Conservation (phyloP, 2,888 invertebrate genomes). For the Drosophila meridionalis region DNA sequence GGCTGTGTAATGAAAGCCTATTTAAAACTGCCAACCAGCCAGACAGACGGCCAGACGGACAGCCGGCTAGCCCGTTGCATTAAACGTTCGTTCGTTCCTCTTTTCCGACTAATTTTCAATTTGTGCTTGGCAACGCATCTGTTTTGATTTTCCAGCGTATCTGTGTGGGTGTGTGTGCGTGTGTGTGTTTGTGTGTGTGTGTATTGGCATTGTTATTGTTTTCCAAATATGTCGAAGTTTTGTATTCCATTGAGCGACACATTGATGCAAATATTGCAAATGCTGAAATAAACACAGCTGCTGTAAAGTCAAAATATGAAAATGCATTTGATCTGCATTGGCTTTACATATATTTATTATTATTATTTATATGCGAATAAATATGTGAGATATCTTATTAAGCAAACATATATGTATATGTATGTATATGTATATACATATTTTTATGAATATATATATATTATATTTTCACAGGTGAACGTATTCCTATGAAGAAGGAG, state of each 20-base stretch:
- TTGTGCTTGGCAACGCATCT: constrained; percentile 36
- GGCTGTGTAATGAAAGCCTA: constrained; percentile 60
- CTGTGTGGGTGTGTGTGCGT: constrained; percentile 1
- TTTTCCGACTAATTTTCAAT: constrained; percentile 55
- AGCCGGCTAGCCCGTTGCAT: constrained; percentile 38
- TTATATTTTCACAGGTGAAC: background rate
- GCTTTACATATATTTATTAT: constrained; percentile 8
- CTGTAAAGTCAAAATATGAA: constrained; percentile 24
- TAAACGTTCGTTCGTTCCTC: constrained; percentile 17
- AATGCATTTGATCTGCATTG: constrained; percentile 3
- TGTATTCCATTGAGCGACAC: constrained; percentile 21
- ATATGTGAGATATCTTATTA: background rate
- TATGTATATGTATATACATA: background rate
- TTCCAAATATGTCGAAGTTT: constrained; percentile 43
- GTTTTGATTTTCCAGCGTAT: constrained; percentile 50
- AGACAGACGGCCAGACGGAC: background rate
- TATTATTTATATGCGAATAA: constrained; percentile 2
- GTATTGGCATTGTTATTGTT: constrained; percentile 17
- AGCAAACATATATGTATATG: background rate
- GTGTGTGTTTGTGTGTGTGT: constrained; percentile 7
- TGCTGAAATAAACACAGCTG: constrained; percentile 29
- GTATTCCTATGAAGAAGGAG: background rate
- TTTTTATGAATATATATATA: background rate
- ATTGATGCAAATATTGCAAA: constrained; percentile 31
- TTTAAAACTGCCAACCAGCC: constrained; percentile 51